phyloP scores from a whole-genome alignment of 2,113 vertebrate genomes.

The Dissostichus mawsoni region DNA sequence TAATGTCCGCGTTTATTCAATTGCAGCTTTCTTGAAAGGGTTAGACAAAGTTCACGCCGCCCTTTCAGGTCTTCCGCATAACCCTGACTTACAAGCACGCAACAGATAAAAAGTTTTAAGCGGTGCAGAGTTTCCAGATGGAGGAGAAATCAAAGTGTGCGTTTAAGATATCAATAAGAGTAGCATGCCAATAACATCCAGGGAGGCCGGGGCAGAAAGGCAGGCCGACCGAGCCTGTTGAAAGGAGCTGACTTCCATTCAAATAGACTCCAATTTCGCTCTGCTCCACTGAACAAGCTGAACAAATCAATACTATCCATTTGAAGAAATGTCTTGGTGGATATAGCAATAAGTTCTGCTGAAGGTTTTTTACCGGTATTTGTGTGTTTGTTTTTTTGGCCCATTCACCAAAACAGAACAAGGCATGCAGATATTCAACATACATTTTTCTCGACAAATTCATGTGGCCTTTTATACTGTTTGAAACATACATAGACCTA shows the following conservation, averaged over 20 bases:
- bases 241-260: slow-evolving; percentile 69
- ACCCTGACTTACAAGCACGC: slow-evolving; percentile 16
- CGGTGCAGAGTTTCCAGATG: slow-evolving; percentile 37
- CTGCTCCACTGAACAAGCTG: slow-evolving; percentile 56
- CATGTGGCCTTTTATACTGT: not conserved
- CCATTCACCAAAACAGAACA: slow-evolving; percentile 31
- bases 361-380: slow-evolving; percentile 27
- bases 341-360: slow-evolving; percentile 62
- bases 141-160: slow-evolving; percentile 64
- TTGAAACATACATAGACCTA: not conserved
- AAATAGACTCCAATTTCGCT: slow-evolving; percentile 51
- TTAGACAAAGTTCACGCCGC: slow-evolving; percentile 43
- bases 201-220: slow-evolving; percentile 27
- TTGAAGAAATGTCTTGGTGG: slow-evolving; percentile 65
- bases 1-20: slow-evolving; percentile 9
- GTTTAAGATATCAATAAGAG: slow-evolving; percentile 67
- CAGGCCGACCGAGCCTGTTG: slow-evolving; percentile 43
- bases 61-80: slow-evolving; percentile 39
- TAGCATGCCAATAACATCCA: slow-evolving; percentile 53
- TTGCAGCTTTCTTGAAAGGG: slow-evolving; percentile 23
- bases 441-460: slow-evolving; percentile 22
- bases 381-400: slow-evolving; percentile 19
- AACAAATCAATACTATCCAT: slow-evolving; percentile 74
- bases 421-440: slow-evolving; percentile 22
- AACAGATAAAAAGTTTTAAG: slow-evolving; percentile 63